These are phyloP conservation scores for Atherinosoma microstoma DNA, from an alignment of 2,797 vertebrate species.

Conservation along the genomic window DNA sequence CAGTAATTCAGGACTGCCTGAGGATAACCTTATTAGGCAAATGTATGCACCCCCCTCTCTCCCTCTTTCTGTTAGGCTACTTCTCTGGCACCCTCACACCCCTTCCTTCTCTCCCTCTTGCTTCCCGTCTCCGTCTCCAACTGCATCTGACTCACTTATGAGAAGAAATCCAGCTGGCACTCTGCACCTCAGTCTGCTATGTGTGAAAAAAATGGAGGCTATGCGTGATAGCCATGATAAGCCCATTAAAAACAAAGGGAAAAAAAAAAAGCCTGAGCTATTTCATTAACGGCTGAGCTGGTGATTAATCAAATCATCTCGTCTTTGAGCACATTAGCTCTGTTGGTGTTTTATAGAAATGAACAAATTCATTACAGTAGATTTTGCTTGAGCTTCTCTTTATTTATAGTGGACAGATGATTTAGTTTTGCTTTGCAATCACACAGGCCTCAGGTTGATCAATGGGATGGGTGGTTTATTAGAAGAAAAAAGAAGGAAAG, in stretches of 20 bases:
- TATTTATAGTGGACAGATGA: conserved; percentile 11
- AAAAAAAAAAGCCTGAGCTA: conserved; percentile 2
- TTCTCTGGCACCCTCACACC: conserved; percentile 48
- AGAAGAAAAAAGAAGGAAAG: conserved; percentile 16
- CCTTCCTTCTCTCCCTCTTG: conserved; percentile 22
- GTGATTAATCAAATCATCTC: conserved; percentile 58
- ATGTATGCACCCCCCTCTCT: conserved; percentile 36
- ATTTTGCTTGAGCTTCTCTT: not conserved
- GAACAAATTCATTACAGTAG: conserved; percentile 32
- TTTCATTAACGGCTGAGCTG: conserved; percentile 59
- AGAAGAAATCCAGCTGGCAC: conserved; percentile 64
- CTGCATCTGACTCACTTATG: conserved; percentile 62
- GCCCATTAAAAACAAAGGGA: conserved; percentile 22
- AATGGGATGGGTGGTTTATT: conserved; percentile 5
- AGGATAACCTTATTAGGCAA: conserved; percentile 49
- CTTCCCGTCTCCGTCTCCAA: conserved; percentile 45
- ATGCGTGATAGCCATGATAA: conserved; percentile 47
- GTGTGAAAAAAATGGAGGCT: conserved; percentile 34
- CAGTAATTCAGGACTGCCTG: conserved; percentile 25
- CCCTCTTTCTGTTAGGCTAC: conserved; percentile 3
- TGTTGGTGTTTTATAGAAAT: conserved; percentile 36
- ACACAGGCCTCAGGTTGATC: conserved; percentile 45
- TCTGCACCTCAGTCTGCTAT: conserved; percentile 46
- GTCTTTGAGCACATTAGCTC: conserved; percentile 41
- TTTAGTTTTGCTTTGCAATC: conserved; percentile 64